Evolutionary conservation across 2,113 vertebrate species (phyloP), one percentile per base, ranked within the genome.

Genomic region (Caloenas nicobarica): DNA sequence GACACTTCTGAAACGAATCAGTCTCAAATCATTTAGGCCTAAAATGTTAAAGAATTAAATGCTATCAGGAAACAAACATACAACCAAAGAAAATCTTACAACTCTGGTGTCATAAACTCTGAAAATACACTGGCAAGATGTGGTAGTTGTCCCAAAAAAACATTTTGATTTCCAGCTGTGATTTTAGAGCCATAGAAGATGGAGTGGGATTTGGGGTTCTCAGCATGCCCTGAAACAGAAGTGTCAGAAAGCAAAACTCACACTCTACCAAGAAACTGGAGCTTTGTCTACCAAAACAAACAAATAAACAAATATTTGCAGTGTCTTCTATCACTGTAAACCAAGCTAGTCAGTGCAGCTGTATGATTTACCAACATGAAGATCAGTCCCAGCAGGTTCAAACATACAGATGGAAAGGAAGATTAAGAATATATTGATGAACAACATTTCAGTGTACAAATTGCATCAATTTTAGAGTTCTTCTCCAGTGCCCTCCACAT

Each of bases 181-280:
- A 70, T 58, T 73, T 92, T 42, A 76, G 11, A 58, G 34, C 8
- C 34, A 31, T 3, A 42, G 18, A 56, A 85, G 10, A 33, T 4
- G 7, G 18, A 38, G 19, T 0, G 18, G 1, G 3, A n/a, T 56
- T 92, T 0, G 3, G 6, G 5, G 4, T 25, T 60, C 56, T 60
- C 17, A 36, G 8, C 40, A 58, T 81, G 24, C 10, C 28, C 28
- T 58, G 28, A 88, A 71, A 64, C 3, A 53, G 10, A 57, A n/a
- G 4, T 15, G 22, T 22, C 14, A 40, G 31, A 68, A 86, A 83
- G 2, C 11, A 76, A 72, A 84, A 9, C 15, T 81, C 42, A 31
- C 0, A 1, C 2, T 71, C 17, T 44, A 57, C 17, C 25, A 66
- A 36, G 9, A 79, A 65, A 87, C 9, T 18, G 18, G 34, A 70